Evolutionary conservation across 2,113 vertebrate genomes (phyloP).

Genomic region (Arizona elegans): DNA sequence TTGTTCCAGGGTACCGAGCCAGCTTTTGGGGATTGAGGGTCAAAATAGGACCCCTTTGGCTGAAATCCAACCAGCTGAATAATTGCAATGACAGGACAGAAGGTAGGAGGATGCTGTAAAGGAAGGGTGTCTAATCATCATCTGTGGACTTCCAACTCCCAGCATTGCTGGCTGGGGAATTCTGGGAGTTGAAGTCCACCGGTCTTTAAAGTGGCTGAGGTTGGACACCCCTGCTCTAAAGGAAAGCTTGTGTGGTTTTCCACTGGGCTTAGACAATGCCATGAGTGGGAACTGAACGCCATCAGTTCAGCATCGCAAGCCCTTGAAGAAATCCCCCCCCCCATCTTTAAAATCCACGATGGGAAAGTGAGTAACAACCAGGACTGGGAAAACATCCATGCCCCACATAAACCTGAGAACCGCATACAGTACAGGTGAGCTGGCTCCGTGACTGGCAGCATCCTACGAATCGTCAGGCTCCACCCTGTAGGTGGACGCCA

Average conservation of each 20-base stretch:
- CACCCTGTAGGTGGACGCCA: too few relatives aligned
- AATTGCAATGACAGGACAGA: neutral
- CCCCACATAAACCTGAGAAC: neutral
- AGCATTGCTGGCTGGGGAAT: too few relatives aligned
- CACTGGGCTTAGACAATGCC: neutral
- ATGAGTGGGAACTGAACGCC: neutral
- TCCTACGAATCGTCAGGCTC: neutral
- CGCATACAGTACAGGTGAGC: neutral
- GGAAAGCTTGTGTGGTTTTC: neutral
- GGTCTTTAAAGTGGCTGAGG: too few relatives aligned
- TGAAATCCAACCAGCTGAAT: too few relatives aligned
- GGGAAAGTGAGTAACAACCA: neutral
- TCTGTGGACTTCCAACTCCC: too few relatives aligned
- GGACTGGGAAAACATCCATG: neutral
- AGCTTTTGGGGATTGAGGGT: neutral
- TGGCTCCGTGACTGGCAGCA: neutral
- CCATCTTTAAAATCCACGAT: neutral
- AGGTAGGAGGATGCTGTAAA: too few relatives aligned
- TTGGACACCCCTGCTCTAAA: neutral
- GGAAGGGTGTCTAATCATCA: too few relatives aligned
- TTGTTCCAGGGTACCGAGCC: neutral
- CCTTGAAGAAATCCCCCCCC: neutral
- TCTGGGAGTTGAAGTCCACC: too few relatives aligned
- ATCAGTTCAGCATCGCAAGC: neutral
- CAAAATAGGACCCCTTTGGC: neutral